These are phyloP conservation scores for Parochlus steinenii DNA, from an alignment of 2,888 invertebrate species.

Conservation along the genomic window DNA sequence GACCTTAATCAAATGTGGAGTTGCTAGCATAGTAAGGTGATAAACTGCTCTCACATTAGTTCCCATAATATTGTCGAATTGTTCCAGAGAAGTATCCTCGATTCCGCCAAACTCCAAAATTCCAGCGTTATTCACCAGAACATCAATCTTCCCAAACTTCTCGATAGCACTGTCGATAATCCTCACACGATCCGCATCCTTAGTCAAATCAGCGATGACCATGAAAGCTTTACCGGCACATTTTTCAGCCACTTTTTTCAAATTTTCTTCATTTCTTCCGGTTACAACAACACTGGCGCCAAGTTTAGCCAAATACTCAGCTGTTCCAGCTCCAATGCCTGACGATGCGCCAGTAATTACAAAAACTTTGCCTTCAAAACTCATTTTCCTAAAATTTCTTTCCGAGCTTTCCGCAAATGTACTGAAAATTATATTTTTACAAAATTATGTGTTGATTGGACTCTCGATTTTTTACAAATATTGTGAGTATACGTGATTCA, in stretches of 20 bases:
- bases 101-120: constrained; percentile 60
- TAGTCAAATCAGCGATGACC: constrained; percentile 46
- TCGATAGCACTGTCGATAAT: constrained; percentile 49
- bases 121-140: constrained; percentile 81
- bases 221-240: constrained; percentile 37
- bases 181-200: constrained; percentile 45
- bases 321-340: constrained; percentile 51
- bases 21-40: constrained; percentile 64
- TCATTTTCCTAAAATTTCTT: too few species aligned
- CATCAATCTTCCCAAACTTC: constrained; percentile 50
- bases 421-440: too few species aligned
- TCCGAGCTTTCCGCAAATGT: too few species aligned
- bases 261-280: constrained; percentile 39
- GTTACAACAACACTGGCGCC: constrained; percentile 40
- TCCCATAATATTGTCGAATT: constrained; percentile 76
- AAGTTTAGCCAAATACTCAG: constrained; percentile 40
- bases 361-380: constrained; percentile 35
- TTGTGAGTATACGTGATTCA: too few species aligned
- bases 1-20: constrained; percentile 60
- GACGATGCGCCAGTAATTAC: constrained; percentile 45
- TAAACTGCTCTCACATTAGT: constrained; percentile 67
- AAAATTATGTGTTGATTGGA: too few species aligned
- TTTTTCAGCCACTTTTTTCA: constrained; percentile 32
- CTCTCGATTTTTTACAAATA: too few species aligned
- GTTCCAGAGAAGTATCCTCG: constrained; percentile 63